Conservation (phyloP, 2,113 vertebrate species). For the Lipophrys pholis region DNA sequence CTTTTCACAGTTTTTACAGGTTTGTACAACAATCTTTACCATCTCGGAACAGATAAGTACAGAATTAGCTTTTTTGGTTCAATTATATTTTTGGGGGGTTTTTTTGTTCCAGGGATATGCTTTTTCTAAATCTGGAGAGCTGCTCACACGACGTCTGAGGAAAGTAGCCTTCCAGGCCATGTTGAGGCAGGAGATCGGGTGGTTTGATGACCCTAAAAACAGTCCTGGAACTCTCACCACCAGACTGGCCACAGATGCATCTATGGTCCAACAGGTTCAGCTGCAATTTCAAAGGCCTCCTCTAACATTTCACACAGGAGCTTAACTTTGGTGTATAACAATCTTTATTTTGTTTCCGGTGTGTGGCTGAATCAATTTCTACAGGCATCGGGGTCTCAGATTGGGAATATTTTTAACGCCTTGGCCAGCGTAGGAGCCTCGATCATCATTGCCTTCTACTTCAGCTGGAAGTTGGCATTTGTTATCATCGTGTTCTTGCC, state of each 20-base stretch:
- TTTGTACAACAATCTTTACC: conserved; percentile 41
- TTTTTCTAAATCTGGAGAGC: conserved; percentile 85
- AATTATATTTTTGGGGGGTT: background rate
- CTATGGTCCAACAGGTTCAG: conserved; percentile 84
- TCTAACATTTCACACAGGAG: background rate
- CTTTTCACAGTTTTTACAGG: conserved; percentile 83
- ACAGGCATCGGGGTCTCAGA: conserved; percentile 85
- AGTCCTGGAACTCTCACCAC: conserved; percentile 85
- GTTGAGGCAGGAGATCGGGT: conserved; percentile 82
- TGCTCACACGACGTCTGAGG: conserved; percentile 82
- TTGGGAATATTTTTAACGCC: conserved; percentile 84
- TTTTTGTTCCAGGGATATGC: conserved; percentile 74
- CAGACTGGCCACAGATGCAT: conserved; percentile 84
- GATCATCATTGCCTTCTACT: conserved; percentile 84
- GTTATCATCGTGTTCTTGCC: conserved; percentile 84
- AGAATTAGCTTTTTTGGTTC: background rate
- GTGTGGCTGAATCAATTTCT: too few species aligned
- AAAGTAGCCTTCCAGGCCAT: conserved; percentile 84
- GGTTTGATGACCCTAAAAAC: conserved; percentile 83
- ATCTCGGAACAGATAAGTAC: background rate
- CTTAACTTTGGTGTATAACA: background rate
- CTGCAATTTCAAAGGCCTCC: background rate
- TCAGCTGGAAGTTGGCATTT: conserved; percentile 85
- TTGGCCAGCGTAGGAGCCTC: conserved; percentile 81
- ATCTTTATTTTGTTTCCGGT: conserved; percentile 12